Percentiles rank a stretch among this genome's conserved stretches.
Evolutionary conservation across 2,888 invertebrate genomes (phyloP).

Genomic region (Cataglyphis livida): DNA sequence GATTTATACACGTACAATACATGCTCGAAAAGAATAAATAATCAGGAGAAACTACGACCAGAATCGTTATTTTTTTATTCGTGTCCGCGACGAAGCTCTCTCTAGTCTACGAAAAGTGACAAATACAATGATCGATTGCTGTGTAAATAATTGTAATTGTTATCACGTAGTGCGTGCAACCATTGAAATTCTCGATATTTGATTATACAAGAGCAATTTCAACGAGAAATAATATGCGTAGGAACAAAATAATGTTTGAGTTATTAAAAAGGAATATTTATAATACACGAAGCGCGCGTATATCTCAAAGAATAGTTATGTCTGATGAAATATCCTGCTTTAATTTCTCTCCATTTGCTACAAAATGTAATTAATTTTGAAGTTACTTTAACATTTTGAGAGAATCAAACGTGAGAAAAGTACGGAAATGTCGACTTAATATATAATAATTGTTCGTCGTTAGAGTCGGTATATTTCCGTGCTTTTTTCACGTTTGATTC

Average conservation of each 20-base stretch:
- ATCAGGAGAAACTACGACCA: background rate
- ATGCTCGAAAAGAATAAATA: slow-evolving; percentile 32
- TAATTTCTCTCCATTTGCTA: slow-evolving; percentile 19
- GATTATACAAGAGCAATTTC: background rate
- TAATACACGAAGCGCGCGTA: background rate
- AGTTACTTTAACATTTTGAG: too few relatives aligned
- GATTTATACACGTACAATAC: slow-evolving; percentile 37
- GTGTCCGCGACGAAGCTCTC: background rate
- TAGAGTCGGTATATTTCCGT: background rate
- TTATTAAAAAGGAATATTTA: slow-evolving; percentile 3
- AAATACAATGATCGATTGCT: background rate
- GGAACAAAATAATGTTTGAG: background rate
- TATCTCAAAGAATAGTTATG: background rate
- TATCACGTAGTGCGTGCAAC: background rate
- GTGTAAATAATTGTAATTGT: slow-evolving; percentile 19
- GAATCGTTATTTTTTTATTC: slow-evolving; percentile 26
- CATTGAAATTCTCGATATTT: slow-evolving; percentile 4
- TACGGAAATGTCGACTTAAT: too few relatives aligned
- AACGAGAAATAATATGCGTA: slow-evolving; percentile 19
- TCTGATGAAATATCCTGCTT: background rate
- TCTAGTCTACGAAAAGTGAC: background rate
- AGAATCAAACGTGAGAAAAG: too few relatives aligned
- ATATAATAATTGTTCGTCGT: background rate
- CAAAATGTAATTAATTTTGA: background rate
- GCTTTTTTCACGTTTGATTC: background rate